Percentiles rank a stretch among this genome's conserved stretches.
These are phyloP conservation scores for Stratiomys singularior DNA, from an alignment of 2,888 invertebrate genomes.

Conservation along the genomic window DNA sequence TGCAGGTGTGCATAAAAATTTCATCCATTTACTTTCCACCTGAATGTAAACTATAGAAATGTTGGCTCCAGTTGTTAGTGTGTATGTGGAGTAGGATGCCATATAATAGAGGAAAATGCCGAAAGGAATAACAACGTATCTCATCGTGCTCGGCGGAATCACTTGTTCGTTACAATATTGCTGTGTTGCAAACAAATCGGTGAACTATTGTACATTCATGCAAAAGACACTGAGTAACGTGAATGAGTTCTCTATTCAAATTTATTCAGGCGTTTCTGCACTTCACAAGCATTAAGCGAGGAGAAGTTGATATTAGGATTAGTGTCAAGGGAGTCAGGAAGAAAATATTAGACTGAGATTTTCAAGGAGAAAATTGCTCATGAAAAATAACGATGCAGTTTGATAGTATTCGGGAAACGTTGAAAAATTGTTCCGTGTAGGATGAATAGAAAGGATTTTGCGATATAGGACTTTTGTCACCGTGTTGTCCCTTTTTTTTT, in stretches of 20 bases:
- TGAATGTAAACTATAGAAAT: neutral
- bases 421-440: neutral
- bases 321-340: neutral
- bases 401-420: neutral
- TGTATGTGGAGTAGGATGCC: neutral
- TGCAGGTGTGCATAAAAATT: conserved; percentile 17
- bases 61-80: neutral
- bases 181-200: conserved; percentile 12
- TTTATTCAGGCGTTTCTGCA: conserved; percentile 26
- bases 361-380: neutral
- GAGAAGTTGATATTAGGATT: neutral
- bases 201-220: conserved; percentile 13
- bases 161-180: conserved; percentile 22
- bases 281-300: too few species aligned
- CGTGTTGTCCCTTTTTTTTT: too few species aligned
- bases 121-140: conserved; percentile 3
- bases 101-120: neutral
- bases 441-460: neutral
- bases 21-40: neutral
- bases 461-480: neutral
- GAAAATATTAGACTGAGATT: conserved; percentile 26
- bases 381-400: too few species aligned
- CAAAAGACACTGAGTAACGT: neutral
- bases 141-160: conserved; percentile 14
- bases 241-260: conserved; percentile 32